Base-by-base conservation (phyloP, 2,113 vertebrate species). In the Genyomyrus donnyi region DNA sequence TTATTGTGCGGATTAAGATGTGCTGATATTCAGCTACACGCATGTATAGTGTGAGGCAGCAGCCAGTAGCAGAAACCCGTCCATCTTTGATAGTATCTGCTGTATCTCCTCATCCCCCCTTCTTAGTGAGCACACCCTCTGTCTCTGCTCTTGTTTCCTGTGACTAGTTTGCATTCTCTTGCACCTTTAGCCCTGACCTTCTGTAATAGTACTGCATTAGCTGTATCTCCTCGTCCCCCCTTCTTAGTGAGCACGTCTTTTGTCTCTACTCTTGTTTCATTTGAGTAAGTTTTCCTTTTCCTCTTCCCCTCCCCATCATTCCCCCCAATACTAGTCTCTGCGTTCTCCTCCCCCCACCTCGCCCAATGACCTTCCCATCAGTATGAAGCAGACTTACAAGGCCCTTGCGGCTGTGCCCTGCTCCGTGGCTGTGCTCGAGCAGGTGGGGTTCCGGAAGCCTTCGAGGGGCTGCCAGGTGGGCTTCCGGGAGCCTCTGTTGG, bases 341-440 rank as follows among this genome's bases (percentile, higher is more conserved):
- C 70, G 15, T 77, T 77, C 70, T 77, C 96, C n/a, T 95, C 96
- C 31, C 96, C 96, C 0, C 95, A 95, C 70, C 46, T 96, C 97
- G 90, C 96, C 96, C 0, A 96, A 96, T 0, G 96, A 97, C 89
- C 94, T 97, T 90, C 96, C 97, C 46, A 89, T 96, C 94, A 97
- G 94, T 9, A 95, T 97, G 96, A 98, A 98, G 94, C 98, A 98
- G 92, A 97, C 97, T 24, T 99, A 98, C 95, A 97, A 98, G 95
- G 96, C 98, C 83, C 98, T 98, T 10, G 97, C 98, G 0, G 98
- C 98, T 0, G 97, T 99, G 92, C 98, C 98, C 62, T 93, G 95
- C 91, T 95, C 95, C 0, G 95, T 96, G 89, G 95, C 96, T 0
- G 95, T 95, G 74, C 95, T 96, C 2, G 97, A 97, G 92, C 97